phyloP scores from a whole-genome alignment of 2,888 invertebrate species.

The Caradrina kadenii region DNA sequence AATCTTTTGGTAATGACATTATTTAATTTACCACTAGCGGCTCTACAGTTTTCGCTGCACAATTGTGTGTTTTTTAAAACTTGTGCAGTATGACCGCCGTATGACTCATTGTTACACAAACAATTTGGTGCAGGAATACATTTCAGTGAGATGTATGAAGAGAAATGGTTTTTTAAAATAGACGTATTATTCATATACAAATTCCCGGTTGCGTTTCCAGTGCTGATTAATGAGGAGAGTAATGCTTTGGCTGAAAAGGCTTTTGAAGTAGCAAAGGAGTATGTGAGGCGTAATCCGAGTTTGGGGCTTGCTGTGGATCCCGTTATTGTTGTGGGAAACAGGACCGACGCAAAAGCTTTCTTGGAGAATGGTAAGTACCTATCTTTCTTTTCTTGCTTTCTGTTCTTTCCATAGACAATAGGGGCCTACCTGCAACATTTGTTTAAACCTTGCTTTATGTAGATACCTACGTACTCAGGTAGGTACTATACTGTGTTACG shows the following conservation, averaged over 20 bases:
- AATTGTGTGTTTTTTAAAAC: conserved; percentile 32
- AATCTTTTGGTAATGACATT: neutral
- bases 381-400: neutral
- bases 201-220: conserved; percentile 80
- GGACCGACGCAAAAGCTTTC: conserved; percentile 93
- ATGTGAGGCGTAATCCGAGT: conserved; percentile 92
- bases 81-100: conserved; percentile 6
- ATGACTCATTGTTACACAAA: conserved; percentile 49
- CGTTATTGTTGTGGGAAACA: conserved; percentile 92
- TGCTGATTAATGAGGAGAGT: conserved; percentile 94
- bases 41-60: conserved; percentile 21
- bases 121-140: conserved; percentile 37
- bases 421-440: neutral
- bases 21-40: neutral
- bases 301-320: conserved; percentile 92
- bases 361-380: conserved; percentile 92
- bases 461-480: neutral
- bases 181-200: conserved; percentile 17
- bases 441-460: conserved; percentile 1
- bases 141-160: conserved; percentile 25
- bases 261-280: conserved; percentile 93
- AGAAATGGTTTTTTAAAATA: conserved; percentile 35
- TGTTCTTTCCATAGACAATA: neutral
- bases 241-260: conserved; percentile 93
- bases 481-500: neutral